phyloP scores from a whole-genome alignment of 2,888 invertebrate species.

The Adela reaumurella region DNA sequence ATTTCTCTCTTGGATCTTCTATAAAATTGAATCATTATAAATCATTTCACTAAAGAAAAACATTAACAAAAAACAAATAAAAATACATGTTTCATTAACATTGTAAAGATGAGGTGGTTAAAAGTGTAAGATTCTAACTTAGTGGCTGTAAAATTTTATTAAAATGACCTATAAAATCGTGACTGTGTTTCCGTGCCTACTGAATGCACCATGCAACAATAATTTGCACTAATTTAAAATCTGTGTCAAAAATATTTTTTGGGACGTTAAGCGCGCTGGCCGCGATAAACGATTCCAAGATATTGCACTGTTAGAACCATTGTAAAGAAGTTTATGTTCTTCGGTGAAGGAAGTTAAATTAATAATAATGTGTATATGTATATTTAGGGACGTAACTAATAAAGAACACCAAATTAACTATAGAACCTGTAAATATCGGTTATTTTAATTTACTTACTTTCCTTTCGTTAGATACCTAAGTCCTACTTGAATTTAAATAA shows the following conservation, averaged over 20 bases:
- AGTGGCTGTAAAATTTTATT: conserved; percentile 13
- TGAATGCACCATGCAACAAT: conserved; percentile 39
- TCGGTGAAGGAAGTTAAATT: background rate
- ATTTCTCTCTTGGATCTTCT: no score
- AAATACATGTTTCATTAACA: conserved; percentile 1
- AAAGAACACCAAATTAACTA: background rate
- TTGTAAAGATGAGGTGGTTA: conserved; percentile 16
- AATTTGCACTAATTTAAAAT: conserved; percentile 18
- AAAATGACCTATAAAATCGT: conserved; percentile 19
- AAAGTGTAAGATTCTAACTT: conserved; percentile 2
- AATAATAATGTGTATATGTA: background rate
- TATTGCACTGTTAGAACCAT: background rate
- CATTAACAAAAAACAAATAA: background rate
- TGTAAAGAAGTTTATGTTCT: background rate
- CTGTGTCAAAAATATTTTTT: background rate
- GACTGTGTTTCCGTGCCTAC: conserved; percentile 51
- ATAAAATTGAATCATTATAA: no score
- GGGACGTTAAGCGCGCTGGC: background rate
- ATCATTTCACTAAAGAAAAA: no score
- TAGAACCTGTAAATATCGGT: background rate
- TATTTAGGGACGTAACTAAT: background rate
- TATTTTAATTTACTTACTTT: no score
- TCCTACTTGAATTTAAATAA: no score
- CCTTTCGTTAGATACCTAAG: no score
- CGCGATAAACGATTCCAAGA: conserved; percentile 3